These are phyloP conservation scores for Nannoperca obscura DNA, from an alignment of 2,797 vertebrate species.

Conservation along the genomic window DNA sequence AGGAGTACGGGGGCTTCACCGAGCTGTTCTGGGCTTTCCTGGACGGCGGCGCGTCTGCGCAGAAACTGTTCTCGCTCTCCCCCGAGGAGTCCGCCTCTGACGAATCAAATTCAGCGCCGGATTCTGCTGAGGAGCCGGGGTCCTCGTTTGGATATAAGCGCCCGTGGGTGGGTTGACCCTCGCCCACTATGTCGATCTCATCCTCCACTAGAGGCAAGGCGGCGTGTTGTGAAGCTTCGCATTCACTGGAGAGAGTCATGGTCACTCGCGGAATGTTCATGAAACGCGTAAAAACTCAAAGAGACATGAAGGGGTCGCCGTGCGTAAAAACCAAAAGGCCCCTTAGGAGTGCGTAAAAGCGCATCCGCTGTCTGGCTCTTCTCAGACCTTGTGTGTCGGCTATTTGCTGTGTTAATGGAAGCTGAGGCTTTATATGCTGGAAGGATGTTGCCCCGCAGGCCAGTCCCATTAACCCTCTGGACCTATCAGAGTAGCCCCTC, in stretches of 20 bases:
- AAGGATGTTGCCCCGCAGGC: constrained; percentile 64
- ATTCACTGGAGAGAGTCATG: constrained; percentile 85
- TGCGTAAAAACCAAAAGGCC: constrained; percentile 65
- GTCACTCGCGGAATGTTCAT: constrained; percentile 11
- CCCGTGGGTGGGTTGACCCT: constrained; percentile 62
- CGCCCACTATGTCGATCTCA: constrained; percentile 83
- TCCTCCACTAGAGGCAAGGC: constrained; percentile 71
- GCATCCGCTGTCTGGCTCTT: constrained; percentile 14
- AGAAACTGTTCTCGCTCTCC: constrained; percentile 80
- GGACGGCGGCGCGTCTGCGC: constrained; percentile 62
- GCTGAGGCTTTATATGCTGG: constrained; percentile 79
- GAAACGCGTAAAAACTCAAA: constrained; percentile 40
- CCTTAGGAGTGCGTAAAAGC: constrained; percentile 66
- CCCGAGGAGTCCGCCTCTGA: constrained; percentile 80
- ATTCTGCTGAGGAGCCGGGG: constrained; percentile 66
- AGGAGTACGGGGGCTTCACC: constrained; percentile 92
- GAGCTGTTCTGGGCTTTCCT: constrained; percentile 71
- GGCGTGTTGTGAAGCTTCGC: constrained; percentile 68
- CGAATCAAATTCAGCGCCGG: constrained; percentile 68
- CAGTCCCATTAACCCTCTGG: constrained; percentile 77
- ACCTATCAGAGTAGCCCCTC: constrained; percentile 84
- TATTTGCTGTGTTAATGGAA: constrained; percentile 48
- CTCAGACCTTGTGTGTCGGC: not conserved
- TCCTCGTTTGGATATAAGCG: constrained; percentile 54
- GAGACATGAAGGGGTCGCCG: constrained; percentile 33